These are phyloP conservation scores for Ennomos quercinarius DNA, from an alignment of 2,888 invertebrate genomes.

Conservation along the genomic window DNA sequence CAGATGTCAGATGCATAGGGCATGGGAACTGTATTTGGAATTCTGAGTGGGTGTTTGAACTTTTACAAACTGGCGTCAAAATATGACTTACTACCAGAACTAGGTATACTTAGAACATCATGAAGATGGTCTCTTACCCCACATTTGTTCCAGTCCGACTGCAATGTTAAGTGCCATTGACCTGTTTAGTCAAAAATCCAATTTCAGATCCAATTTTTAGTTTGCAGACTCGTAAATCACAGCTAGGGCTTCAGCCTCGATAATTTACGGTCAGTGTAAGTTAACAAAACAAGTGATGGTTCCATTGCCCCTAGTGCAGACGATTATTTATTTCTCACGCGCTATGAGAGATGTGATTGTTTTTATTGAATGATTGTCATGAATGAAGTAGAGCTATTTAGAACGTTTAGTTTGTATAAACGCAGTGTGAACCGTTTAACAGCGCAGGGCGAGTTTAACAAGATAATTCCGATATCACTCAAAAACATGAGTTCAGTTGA, in stretches of 20 bases:
- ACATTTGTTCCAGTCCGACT: too few species aligned
- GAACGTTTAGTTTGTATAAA: slow-evolving; percentile 44
- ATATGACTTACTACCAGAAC: too few species aligned
- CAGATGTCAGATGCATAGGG: too few species aligned
- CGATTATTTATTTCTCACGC: slow-evolving; percentile 68
- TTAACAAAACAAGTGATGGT: slow-evolving; percentile 57
- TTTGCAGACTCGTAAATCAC: slow-evolving; percentile 9
- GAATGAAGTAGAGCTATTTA: slow-evolving; percentile 14
- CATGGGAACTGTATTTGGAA: too few species aligned
- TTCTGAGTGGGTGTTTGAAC: too few species aligned
- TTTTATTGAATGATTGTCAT: slow-evolving; percentile 70
- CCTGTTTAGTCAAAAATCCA: neutral
- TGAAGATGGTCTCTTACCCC: too few species aligned
- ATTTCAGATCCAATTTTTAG: neutral
- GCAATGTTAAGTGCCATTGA: neutral
- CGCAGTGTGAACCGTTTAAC: slow-evolving; percentile 45
- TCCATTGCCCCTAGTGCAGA: slow-evolving; percentile 61
- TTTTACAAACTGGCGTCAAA: too few species aligned
- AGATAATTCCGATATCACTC: neutral
- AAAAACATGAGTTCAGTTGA: too few species aligned
- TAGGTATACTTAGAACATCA: too few species aligned
- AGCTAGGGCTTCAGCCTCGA: slow-evolving; percentile 2
- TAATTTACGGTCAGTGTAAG: slow-evolving; percentile 34
- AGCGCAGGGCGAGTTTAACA: neutral
- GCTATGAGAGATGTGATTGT: slow-evolving; percentile 60